Percentiles rank a stretch among this genome's conserved stretches.
Conservation (phyloP, 2,113 vertebrate genomes). For the Tenrec ecaudatus region DNA sequence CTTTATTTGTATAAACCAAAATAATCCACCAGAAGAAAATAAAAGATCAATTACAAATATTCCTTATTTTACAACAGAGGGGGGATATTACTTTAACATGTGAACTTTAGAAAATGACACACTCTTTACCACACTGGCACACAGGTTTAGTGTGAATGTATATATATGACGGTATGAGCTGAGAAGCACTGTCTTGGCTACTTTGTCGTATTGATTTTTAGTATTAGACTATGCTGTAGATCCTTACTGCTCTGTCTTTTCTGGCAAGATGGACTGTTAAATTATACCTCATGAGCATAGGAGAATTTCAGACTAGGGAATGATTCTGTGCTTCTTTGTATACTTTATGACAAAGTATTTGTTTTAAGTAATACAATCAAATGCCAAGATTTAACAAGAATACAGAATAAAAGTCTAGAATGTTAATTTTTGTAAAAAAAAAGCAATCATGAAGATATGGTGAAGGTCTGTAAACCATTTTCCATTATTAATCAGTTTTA, state of each 20-base stretch:
- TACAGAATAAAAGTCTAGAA: background rate
- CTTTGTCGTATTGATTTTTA: slow-evolving; percentile 10
- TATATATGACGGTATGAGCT: background rate
- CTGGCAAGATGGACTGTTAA: background rate
- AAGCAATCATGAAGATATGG: background rate
- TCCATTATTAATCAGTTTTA: slow-evolving; percentile 39
- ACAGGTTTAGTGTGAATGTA: background rate
- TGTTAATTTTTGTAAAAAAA: background rate
- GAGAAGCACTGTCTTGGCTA: background rate
- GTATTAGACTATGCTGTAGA: background rate
- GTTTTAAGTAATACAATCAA: slow-evolving; percentile 22
- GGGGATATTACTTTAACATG: background rate
- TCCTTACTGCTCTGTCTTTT: background rate
- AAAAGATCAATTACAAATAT: slow-evolving; percentile 27
- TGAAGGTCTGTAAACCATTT: background rate
- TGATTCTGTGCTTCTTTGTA: background rate
- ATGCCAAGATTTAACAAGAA: background rate
- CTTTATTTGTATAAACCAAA: background rate
- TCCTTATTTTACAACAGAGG: background rate
- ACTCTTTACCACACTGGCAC: background rate
- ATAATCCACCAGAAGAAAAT: background rate
- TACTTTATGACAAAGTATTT: background rate
- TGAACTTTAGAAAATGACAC: background rate
- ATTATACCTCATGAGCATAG: slow-evolving; percentile 32
- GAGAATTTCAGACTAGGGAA: background rate